Evolutionary conservation across 1,140 invertebrate genomes (phyloP).

Genomic region (Heterodera schachtii): DNA sequence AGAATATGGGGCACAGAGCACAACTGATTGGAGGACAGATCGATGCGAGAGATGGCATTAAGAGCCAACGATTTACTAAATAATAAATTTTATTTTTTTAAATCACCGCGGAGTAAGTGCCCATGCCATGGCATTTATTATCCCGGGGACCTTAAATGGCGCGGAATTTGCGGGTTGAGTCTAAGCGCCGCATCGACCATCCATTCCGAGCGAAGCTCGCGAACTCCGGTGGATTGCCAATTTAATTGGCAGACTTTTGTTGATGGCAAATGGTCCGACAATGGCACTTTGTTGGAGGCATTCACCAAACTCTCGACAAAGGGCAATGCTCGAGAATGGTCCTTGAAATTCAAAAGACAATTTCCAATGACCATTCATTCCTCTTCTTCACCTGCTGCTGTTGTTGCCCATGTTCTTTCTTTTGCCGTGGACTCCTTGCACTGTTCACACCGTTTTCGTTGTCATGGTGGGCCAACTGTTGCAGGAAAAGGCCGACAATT

Average conservation of each 20-base stretch:
- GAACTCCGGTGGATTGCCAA: constrained; percentile 80
- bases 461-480: constrained; percentile 49
- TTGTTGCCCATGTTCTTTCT: not conserved
- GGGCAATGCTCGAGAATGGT: constrained; percentile 34
- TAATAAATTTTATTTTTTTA: not conserved
- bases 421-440: constrained; percentile 69
- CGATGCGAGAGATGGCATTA: constrained; percentile 86
- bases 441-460: constrained; percentile 75
- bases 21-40: constrained; percentile 87
- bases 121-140: too few species aligned
- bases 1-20: constrained; percentile 78
- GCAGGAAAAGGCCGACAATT: constrained; percentile 43
- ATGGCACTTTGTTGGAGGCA: constrained; percentile 30
- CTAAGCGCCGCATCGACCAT: constrained; percentile 79
- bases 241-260: constrained; percentile 83
- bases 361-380: not conserved
- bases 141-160: constrained; percentile 15
- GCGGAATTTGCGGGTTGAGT: constrained; percentile 78
- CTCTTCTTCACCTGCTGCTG: not conserved
- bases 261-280: constrained; percentile 77
- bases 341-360: not conserved
- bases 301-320: constrained; percentile 53
- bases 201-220: constrained; percentile 79
- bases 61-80: constrained; percentile 71
- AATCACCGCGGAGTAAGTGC: constrained; percentile 1